These are phyloP conservation scores for Xenopus borealis DNA, from an alignment of 2,113 vertebrate species.

Conservation along the genomic window DNA sequence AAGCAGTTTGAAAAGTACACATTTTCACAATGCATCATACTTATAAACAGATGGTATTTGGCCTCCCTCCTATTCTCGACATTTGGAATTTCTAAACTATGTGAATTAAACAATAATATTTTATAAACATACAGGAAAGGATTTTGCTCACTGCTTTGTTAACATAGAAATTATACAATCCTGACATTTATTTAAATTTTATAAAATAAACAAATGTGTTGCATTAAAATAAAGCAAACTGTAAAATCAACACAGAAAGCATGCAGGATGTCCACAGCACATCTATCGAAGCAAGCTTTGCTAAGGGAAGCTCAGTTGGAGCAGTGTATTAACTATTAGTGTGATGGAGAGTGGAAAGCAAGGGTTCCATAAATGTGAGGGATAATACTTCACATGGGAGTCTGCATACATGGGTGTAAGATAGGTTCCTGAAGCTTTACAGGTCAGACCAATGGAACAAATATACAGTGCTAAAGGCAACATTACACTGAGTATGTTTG, in stretches of 20 bases:
- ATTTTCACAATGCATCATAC: constrained; percentile 78
- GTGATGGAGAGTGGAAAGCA: too few relatives aligned
- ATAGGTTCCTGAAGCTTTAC: too few relatives aligned
- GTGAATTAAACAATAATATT: constrained; percentile 87
- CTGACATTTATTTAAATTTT: constrained; percentile 87
- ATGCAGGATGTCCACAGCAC: constrained; percentile 59
- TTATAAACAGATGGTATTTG: constrained; percentile 87
- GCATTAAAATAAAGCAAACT: constrained; percentile 80
- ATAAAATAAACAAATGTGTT: constrained; percentile 80
- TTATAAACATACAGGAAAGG: constrained; percentile 82
- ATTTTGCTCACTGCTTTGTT: constrained; percentile 85
- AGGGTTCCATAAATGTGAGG: neutral
- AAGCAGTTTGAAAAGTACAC: constrained; percentile 72
- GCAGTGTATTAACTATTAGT: neutral
- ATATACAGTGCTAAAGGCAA: too few relatives aligned
- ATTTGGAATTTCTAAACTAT: constrained; percentile 87
- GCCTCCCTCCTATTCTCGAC: constrained; percentile 85
- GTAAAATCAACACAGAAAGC: constrained; percentile 73
- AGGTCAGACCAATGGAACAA: too few relatives aligned
- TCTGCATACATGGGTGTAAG: too few relatives aligned
- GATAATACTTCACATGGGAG: neutral
- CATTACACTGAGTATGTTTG: too few relatives aligned
- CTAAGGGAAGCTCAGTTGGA: neutral
- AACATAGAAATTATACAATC: constrained; percentile 85
- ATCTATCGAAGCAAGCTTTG: constrained; percentile 47